These are phyloP conservation scores for Nesometra sesokonis DNA, from an alignment of 35 echinoderm and acorn worm species.

Conservation along the genomic window DNA sequence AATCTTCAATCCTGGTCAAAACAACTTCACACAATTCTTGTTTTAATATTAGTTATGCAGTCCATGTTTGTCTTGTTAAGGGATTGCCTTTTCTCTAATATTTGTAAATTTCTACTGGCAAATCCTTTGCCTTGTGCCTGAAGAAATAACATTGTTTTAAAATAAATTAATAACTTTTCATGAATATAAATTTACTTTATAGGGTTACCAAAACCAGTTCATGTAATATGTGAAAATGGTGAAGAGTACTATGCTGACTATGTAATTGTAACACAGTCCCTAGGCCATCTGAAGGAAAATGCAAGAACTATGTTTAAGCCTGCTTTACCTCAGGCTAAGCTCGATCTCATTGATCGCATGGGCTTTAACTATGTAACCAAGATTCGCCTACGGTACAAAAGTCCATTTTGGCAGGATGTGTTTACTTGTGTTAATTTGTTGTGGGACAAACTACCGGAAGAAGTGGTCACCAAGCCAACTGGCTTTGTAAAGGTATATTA, in stretches of 20 bases:
- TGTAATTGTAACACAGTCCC: constrained; percentile 38
- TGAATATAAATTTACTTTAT: background rate
- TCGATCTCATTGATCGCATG: constrained; percentile 28
- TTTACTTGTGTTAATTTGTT: constrained; percentile 26
- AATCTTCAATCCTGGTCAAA: no score
- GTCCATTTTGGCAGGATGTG: constrained; percentile 32
- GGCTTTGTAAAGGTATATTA: background rate
- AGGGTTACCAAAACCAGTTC: background rate
- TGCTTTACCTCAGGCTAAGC: constrained; percentile 28
- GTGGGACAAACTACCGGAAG: constrained; percentile 25
- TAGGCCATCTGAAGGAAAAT: constrained; percentile 49
- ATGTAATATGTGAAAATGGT: constrained; percentile 22
- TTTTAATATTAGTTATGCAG: no score
- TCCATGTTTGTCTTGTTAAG: no score
- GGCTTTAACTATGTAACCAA: constrained; percentile 44
- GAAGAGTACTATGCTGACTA: constrained; percentile 24
- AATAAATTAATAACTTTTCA: no score
- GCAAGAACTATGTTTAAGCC: constrained; percentile 25
- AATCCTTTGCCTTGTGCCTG: no score
- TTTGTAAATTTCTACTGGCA: no score
- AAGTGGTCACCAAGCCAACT: background rate
- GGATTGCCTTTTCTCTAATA: no score
- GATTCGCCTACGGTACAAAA: constrained; percentile 28
- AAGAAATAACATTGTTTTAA: no score
- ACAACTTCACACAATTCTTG: no score